These are phyloP conservation scores for Catocala nupta DNA, from an alignment of 2,888 invertebrate genomes.

Conservation along the genomic window DNA sequence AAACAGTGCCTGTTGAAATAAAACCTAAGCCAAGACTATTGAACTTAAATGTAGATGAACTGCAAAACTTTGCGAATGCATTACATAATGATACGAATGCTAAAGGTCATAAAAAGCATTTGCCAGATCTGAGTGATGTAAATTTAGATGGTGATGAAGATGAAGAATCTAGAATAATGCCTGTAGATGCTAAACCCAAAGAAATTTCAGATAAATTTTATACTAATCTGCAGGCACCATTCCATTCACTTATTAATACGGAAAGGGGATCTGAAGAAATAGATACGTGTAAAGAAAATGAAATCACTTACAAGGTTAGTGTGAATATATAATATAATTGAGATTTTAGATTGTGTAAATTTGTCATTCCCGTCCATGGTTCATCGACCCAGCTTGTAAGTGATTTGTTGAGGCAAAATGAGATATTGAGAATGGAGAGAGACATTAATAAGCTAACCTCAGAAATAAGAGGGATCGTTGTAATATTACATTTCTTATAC, in stretches of 20 bases:
- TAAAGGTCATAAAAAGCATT: conserved; percentile 64
- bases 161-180: conserved; percentile 59
- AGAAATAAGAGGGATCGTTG: no score
- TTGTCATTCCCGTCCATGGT: no score
- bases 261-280: conserved; percentile 70
- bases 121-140: conserved; percentile 92
- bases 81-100: conserved; percentile 73
- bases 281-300: conserved; percentile 81
- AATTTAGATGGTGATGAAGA: conserved; percentile 90
- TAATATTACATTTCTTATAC: no score
- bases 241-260: conserved; percentile 67
- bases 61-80: conserved; percentile 78
- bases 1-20: conserved; percentile 38
- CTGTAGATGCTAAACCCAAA: conserved; percentile 57
- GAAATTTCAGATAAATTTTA: conserved; percentile 78
- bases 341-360: no score
- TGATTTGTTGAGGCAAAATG: no score
- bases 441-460: no score
- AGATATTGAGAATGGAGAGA: no score
- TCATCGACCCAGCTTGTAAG: no score
- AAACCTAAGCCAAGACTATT: conserved; percentile 74
- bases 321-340: not conserved
- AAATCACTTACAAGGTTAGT: conserved; percentile 83
- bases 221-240: conserved; percentile 76
- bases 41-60: conserved; percentile 78